Evolutionary conservation across 2,888 invertebrate genomes (phyloP), one percentile per base, ranked within the genome.

Genomic region (Tetranychus piercei): DNA sequence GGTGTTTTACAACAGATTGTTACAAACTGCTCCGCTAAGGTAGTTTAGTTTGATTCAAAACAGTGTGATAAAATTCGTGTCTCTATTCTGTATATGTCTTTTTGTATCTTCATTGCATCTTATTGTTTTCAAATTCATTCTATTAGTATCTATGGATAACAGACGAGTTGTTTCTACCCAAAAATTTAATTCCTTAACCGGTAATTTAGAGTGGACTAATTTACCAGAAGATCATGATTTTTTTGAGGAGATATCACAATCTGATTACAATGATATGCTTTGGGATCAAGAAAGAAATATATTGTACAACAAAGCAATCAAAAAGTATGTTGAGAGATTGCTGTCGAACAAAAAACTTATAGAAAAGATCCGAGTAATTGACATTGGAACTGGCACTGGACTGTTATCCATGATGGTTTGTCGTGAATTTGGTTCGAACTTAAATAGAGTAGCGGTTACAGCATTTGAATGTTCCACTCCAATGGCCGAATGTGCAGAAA

Each of bases 341-440:
- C 0, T 34, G 34, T 34, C 34, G 4, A 34, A 5, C 34, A 34
- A 34, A 34, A 34, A 34, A 34, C 34, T 5, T 34, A 34, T 82
- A 0, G 91, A 91, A 5, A 87, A 88, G 80, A 93, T 92, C 0
- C 88, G 91, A 83, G 94, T 95, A 73, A 85, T 97, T 78, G 97
- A 97, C 82, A 96, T 97, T 81, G 96, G 96, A 9, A 96, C 97
- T 74, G 94, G 94, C 9, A 95, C 96, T 2, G 97, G 97, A 0
- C 85, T 99, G 2, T 84, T 99, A 1, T 91, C 97, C 1, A 94
- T 99, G 89, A 94, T 99, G 94, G 96, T 97, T 72, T 88, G 79
- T 78, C 69, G 74, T 8, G 20, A 18, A 11, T 43, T 71, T 71
- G 65, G 43, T 69, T 22, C 9, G 15, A 3, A 34, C 34, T 20